Evolutionary conservation across 2,797 vertebrate species (phyloP), one percentile per base, ranked within the genome.

Genomic region (Lepidocolaptes lacrymiger): DNA sequence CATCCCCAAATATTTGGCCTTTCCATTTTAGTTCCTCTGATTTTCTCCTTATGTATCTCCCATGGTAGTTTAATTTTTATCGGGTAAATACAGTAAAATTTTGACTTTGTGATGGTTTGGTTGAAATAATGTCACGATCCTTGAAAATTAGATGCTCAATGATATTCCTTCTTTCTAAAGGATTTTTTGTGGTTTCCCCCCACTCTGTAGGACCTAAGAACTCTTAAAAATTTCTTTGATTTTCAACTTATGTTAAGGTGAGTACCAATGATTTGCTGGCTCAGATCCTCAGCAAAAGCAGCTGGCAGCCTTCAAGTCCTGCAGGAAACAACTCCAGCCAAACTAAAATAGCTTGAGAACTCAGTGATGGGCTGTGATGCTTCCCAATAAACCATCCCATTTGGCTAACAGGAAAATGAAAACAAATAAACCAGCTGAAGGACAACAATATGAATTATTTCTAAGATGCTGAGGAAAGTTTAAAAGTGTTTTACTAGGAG

Each of bases 351-450:
- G 68, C 46, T 63, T 49, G 12, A 67, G 41, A 63, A 48, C 34
- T 64, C n/a, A 55, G n/a, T 8, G 11, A 46, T 72, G 19, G 22
- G 54, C 75, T 59, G 64, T 62, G 80, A 91, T 78, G 56, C 78
- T 89, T 95, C 64, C 72, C 75, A 78, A 75, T 88, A 93, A 94
- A 91, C 72, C 91, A 72, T 41, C 62, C 68, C 51, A 55, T 90
- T 94, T 72, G 75, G 75, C 82, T 84, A 88, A 84, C 55, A 58
- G 39, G 81, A 88, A 94, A 93, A 87, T 16, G 11, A 88, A 94
- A 66, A 85, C 68, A 88, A 89, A 89, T 59, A 89, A 91, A 92
- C 41, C 32, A 85, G 51, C 22, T 58, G 79, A 92, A 91, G 43
- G 43, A 72, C 69, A 94, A 37, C 52, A 81, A 73, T 44, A 71